These are phyloP conservation scores for Eretmocerus hayati DNA, from an alignment of 2,888 invertebrate genomes.

Conservation along the genomic window DNA sequence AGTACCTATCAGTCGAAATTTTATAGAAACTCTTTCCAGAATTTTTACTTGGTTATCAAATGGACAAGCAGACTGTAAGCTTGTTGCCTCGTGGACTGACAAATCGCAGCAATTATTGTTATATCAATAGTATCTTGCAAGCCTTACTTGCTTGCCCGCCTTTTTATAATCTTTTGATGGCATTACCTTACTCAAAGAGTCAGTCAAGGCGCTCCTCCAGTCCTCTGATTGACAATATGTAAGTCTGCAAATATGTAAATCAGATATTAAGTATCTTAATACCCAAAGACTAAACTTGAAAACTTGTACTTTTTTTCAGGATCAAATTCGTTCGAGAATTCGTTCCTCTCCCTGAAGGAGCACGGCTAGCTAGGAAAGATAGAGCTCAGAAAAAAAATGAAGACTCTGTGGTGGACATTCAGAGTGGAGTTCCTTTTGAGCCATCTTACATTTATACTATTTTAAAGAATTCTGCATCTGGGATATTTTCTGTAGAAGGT, in stretches of 20 bases:
- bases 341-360: conserved; percentile 56
- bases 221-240: conserved; percentile 90
- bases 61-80: conserved; percentile 73
- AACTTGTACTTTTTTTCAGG: conserved; percentile 51
- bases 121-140: conserved; percentile 91
- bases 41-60: conserved; percentile 65
- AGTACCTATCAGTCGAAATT: not conserved
- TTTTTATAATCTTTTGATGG: conserved; percentile 82
- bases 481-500: conserved; percentile 71
- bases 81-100: conserved; percentile 84
- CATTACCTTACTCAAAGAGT: conserved; percentile 60
- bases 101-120: conserved; percentile 93
- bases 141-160: conserved; percentile 91
- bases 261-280: not conserved
- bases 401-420: conserved; percentile 50
- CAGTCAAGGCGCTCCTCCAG: conserved; percentile 53
- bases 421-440: conserved; percentile 77
- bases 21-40: conserved; percentile 51
- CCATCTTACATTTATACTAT: conserved; percentile 82
- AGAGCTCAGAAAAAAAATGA: conserved; percentile 45
- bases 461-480: conserved; percentile 68
- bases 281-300: not conserved
- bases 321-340: conserved; percentile 76
- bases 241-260: conserved; percentile 44
- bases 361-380: conserved; percentile 48